Conservation (phyloP, 1,140 invertebrate species). For the Drosophila sproati region DNA sequence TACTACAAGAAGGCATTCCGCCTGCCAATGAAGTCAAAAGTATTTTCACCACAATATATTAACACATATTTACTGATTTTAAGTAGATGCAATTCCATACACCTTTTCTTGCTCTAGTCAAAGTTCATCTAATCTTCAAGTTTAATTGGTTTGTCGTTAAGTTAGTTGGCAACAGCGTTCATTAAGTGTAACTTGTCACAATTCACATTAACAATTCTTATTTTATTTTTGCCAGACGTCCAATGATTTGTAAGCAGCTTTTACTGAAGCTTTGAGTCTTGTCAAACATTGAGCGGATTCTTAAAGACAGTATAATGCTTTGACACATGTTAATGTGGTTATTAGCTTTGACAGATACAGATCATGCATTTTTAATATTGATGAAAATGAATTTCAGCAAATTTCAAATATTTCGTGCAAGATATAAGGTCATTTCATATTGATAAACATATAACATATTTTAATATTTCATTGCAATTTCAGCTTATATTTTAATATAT, state of each 20-base stretch:
- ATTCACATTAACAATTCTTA: not conserved
- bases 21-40: not conserved
- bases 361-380: not conserved
- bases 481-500: too few relatives aligned
- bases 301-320: not conserved
- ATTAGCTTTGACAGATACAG: not conserved
- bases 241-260: constrained; percentile 1
- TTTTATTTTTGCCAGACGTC: not conserved
- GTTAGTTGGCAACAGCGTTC: too few relatives aligned
- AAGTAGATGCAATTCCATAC: too few relatives aligned
- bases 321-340: not conserved
- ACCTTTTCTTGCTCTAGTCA: too few relatives aligned
- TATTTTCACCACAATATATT: not conserved
- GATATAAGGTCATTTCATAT: too few relatives aligned
- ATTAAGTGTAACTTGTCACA: not conserved
- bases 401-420: too few relatives aligned
- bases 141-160: not conserved
- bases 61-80: too few relatives aligned
- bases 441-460: too few relatives aligned
- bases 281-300: not conserved
- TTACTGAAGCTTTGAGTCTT: not conserved
- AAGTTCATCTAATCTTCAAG: too few relatives aligned
- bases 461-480: too few relatives aligned
- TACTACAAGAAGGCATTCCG: not conserved
- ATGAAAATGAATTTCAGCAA: too few relatives aligned